Evolutionary conservation across 2,113 vertebrate genomes (phyloP).

Genomic region (Sturnus vulgaris): DNA sequence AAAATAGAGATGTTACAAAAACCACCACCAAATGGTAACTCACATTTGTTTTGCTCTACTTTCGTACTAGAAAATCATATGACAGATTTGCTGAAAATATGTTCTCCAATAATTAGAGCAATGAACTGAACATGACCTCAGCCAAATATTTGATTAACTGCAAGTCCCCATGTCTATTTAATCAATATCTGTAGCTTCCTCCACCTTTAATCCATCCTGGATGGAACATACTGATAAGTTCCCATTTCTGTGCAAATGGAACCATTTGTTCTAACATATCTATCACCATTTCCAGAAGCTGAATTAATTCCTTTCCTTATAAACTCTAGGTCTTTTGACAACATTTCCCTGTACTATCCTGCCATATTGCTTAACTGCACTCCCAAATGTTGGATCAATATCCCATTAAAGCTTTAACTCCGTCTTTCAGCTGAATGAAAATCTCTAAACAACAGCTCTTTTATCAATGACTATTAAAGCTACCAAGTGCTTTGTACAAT

Average conservation of each 20-base stretch:
- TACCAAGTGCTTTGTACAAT: neutral
- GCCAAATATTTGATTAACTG: neutral
- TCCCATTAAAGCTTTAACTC: neutral
- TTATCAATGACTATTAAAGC: neutral
- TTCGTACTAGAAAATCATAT: neutral
- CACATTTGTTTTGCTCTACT: neutral
- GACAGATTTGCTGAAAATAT: conserved; percentile 27
- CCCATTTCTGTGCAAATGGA: neutral
- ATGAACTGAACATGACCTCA: neutral
- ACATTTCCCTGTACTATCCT: neutral
- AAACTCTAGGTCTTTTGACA: neutral
- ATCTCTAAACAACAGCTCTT: neutral
- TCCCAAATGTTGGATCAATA: neutral
- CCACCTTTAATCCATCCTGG: neutral
- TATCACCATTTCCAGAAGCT: neutral
- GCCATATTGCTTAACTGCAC: neutral
- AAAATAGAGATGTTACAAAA: neutral
- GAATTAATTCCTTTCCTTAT: neutral
- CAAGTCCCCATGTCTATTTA: neutral
- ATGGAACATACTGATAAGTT: neutral
- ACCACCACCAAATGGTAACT: neutral
- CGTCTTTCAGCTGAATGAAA: neutral
- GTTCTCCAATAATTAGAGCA: conserved; percentile 20
- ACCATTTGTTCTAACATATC: neutral
- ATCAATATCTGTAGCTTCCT: neutral